Conservation (phyloP, 2,113 vertebrate species). For the Eurypyga helias region DNA sequence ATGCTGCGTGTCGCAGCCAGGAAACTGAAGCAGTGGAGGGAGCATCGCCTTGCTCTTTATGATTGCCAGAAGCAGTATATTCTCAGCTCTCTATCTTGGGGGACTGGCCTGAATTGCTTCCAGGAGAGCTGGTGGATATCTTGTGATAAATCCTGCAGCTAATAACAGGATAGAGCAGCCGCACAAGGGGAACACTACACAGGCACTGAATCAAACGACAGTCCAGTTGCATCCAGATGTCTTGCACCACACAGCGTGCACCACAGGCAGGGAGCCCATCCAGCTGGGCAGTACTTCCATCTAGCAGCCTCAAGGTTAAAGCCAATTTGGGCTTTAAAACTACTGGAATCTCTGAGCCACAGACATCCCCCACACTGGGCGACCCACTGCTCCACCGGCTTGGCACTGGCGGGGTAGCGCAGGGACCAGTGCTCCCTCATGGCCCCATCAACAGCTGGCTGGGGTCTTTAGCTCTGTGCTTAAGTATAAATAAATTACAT, state of each 20-base stretch:
- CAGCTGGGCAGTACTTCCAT: not conserved
- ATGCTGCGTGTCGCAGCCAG: not conserved
- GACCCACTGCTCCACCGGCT: not conserved
- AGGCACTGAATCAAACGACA: not conserved
- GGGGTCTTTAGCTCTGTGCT: not conserved
- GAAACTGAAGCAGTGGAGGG: not conserved
- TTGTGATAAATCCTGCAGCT: not conserved
- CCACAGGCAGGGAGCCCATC: not conserved
- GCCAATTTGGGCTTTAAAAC: not conserved
- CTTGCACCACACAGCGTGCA: no score
- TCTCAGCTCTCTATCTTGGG: not conserved
- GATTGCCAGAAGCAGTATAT: not conserved
- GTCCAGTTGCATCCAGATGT: rapidly evolving
- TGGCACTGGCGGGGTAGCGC: not conserved
- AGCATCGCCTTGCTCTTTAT: not conserved
- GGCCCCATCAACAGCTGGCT: not conserved
- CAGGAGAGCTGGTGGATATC: not conserved
- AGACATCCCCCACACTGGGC: rapidly evolving
- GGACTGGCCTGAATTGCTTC: rapidly evolving
- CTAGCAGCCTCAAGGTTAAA: not conserved
- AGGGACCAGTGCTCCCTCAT: rapidly evolving
- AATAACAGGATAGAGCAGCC: not conserved
- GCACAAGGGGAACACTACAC: not conserved
- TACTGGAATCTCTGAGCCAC: rapidly evolving
- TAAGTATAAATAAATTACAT: not conserved